Evolutionary conservation across 1,140 invertebrate genomes (phyloP).

Genomic region (Drosophila nigrodunni): DNA sequence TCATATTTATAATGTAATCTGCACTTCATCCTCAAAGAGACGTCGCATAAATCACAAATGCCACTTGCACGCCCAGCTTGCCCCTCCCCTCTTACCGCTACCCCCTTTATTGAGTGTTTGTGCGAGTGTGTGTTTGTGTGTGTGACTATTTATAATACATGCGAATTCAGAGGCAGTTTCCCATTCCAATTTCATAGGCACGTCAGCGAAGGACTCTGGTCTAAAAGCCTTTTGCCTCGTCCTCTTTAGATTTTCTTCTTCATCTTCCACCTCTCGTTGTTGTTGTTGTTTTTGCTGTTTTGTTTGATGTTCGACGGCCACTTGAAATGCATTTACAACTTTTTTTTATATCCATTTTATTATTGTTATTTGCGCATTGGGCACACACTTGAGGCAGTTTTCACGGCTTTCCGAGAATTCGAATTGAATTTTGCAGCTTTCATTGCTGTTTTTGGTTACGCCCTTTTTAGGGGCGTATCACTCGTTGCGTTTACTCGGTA

Average conservation of each 20-base stretch:
- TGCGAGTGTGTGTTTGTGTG: constrained; percentile 13
- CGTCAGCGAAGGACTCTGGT: constrained; percentile 32
- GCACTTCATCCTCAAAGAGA: constrained; percentile 77
- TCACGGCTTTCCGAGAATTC: constrained; percentile 6
- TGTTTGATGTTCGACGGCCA: constrained; percentile 76
- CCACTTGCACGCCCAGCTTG: constrained; percentile 24
- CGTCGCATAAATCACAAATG: constrained; percentile 74
- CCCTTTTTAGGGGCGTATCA: not conserved
- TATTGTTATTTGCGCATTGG: constrained; percentile 23
- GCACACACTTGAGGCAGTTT: constrained; percentile 22
- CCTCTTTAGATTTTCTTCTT: constrained; percentile 11
- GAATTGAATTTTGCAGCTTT: constrained; percentile 41
- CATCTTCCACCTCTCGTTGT: not conserved
- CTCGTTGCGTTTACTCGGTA: not conserved
- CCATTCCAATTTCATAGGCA: constrained; percentile 53
- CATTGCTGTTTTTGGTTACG: not conserved
- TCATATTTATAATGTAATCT: constrained; percentile 83
- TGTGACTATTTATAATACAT: constrained; percentile 59
- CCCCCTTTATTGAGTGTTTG: constrained; percentile 8
- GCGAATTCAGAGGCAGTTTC: constrained; percentile 25
- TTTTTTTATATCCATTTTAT: constrained; percentile 6
- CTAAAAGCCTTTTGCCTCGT: constrained; percentile 70
- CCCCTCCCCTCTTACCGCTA: not conserved
- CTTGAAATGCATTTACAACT: constrained; percentile 74
- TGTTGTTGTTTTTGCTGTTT: constrained; percentile 29